Evolutionary conservation across 2,797 vertebrate species (phyloP).

Genomic region (Potorous gilbertii): DNA sequence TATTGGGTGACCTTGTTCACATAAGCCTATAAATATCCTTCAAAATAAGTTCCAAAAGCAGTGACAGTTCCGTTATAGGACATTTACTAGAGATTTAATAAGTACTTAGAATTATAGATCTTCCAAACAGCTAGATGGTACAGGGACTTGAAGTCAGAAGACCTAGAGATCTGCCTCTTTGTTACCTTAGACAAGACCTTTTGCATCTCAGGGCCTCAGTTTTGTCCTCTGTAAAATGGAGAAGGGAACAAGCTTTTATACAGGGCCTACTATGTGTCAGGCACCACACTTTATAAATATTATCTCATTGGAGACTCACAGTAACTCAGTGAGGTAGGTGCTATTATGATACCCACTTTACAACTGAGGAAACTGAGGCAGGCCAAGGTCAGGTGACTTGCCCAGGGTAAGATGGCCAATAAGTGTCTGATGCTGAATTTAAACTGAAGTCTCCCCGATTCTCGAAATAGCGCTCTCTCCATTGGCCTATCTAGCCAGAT

Average conservation of each 20-base stretch:
- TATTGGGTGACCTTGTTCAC: background rate
- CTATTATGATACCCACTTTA: background rate
- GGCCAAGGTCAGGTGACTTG: background rate
- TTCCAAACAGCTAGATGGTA: background rate
- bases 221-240: conserved; percentile 21
- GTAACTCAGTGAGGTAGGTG: background rate
- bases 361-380: background rate
- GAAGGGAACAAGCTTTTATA: background rate
- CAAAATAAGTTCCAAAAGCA: background rate
- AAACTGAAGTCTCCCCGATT: background rate
- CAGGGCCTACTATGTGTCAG: background rate
- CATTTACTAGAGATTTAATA: background rate
- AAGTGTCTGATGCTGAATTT: background rate
- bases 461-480: background rate
- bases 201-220: background rate
- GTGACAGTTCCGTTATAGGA: background rate
- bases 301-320: background rate
- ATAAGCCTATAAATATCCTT: background rate
- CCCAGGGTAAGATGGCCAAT: background rate
- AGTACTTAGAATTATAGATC: background rate
- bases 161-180: background rate
- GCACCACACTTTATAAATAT: background rate
- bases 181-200: conserved; percentile 19
- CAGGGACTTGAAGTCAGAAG: background rate
- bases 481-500: background rate